Evolutionary conservation across 2,797 vertebrate species (phyloP), one percentile per base, ranked within the genome.

Genomic region (Lutjanus argentimaculatus): DNA sequence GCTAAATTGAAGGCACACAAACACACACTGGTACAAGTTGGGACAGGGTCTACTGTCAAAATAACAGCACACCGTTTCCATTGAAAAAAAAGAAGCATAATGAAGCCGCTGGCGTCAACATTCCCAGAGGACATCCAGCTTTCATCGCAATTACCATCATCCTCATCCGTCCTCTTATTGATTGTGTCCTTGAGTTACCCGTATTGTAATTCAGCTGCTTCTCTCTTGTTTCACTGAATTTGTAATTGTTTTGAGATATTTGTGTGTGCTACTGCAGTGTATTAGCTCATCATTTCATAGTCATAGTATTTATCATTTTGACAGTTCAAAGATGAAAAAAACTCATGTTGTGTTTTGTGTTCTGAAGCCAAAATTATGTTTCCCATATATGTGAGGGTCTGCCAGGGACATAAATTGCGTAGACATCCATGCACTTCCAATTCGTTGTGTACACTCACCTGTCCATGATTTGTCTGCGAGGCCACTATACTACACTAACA

Each of bases 21-120:
- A 78, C 56, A 62, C 75, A 65, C 84, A 77, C 52, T 7, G 64
- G 72, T 65, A 58, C 48, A 79, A 9, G 48, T 75, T 16, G 52
- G 63, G 62, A 56, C 4, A 17, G 25, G 58, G 12, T 71, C 55
- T 30, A 4, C 66, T 55, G 72, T 77, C 61, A 51, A 62, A 82
- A 79, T 74, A 72, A 42, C 68, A 72, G 70, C 49, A 61, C 17
- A 21, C 53, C 73, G 75, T 88, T 90, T 82, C 77, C 72, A 77
- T 56, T 72, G 63, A 67, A 16, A 46, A 58, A 36, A 9, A 58
- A 6, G 12, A 51, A 21, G 48, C 13, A 21, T 52, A 14, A 67
- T 22, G 53, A 85, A 55, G 48, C 57, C 42, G 10, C 46, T 64
- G 67, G 75, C 68, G 25, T 68, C 67, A 55, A 55, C 22, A 42